phyloP scores from a whole-genome alignment of 1,140 invertebrate genomes.

The Macrobrachium rosenbergii region DNA sequence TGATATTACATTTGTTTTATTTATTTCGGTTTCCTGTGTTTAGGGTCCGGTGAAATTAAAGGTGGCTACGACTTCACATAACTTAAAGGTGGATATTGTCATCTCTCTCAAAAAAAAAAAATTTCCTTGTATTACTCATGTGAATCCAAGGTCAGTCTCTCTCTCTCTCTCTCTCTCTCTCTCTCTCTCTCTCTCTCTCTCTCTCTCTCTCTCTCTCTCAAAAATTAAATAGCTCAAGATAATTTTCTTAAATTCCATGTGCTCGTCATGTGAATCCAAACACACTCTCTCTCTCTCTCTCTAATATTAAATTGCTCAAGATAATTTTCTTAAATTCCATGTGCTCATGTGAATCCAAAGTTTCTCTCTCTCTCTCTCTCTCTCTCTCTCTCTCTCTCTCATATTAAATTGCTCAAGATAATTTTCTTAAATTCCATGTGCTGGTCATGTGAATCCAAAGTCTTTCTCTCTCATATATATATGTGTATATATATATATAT shows the following conservation, averaged over 20 bases:
- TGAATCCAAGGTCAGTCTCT: too few species aligned
- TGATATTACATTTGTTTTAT: too few species aligned
- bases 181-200: conserved; percentile 25
- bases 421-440: not conserved
- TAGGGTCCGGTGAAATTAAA: not conserved
- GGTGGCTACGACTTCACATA: not conserved
- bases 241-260: not conserved
- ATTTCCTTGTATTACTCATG: too few species aligned
- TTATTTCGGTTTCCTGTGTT: too few species aligned
- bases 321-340: too few species aligned
- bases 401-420: not conserved
- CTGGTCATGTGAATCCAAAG: not conserved
- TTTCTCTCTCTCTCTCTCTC: not conserved
- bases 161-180: conserved; percentile 14
- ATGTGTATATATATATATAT: conserved; percentile 34
- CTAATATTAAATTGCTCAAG: too few species aligned
- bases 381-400: not conserved
- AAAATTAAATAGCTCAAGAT: not conserved
- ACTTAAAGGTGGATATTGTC: not conserved
- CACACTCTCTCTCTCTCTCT: too few species aligned
- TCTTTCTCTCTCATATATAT: conserved; percentile 9
- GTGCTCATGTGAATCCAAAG: too few species aligned
- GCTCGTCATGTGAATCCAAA: not conserved
- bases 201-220: conserved; percentile 27
- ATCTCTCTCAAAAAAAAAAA: too few species aligned